phyloP scores from a whole-genome alignment of 2,888 invertebrate genomes.

The Eumacrocentrus americanus region DNA sequence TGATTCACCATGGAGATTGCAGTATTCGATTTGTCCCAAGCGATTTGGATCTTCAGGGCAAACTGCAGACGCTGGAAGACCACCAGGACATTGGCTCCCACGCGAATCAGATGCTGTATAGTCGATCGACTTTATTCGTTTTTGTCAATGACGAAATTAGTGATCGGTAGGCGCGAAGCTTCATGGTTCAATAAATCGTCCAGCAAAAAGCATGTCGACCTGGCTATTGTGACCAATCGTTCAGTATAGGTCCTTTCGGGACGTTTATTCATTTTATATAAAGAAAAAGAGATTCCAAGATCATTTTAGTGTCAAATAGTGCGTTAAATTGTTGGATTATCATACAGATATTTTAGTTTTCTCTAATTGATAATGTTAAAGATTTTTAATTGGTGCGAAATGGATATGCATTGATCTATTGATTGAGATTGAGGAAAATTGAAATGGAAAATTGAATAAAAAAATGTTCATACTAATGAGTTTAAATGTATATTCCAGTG shows the following conservation, averaged over 20 bases:
- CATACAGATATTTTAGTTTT: no score
- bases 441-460: neutral
- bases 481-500: neutral
- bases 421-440: no score
- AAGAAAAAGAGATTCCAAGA: neutral
- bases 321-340: neutral
- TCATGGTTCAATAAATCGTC: slow-evolving; percentile 21
- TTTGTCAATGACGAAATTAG: slow-evolving; percentile 16
- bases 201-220: slow-evolving; percentile 10
- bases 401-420: no score
- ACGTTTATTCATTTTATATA: neutral
- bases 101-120: neutral
- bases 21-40: neutral
- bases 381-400: no score
- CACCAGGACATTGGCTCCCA: slow-evolving; percentile 34
- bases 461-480: neutral
- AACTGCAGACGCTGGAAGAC: slow-evolving; percentile 23
- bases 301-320: neutral
- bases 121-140: slow-evolving; percentile 5
- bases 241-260: neutral
- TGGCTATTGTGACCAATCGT: slow-evolving; percentile 23
- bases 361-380: no score
- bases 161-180: slow-evolving; percentile 24
- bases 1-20: neutral
- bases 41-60: neutral